Evolutionary conservation across 2,113 vertebrate species (phyloP).

Genomic region (Bos indicus): DNA sequence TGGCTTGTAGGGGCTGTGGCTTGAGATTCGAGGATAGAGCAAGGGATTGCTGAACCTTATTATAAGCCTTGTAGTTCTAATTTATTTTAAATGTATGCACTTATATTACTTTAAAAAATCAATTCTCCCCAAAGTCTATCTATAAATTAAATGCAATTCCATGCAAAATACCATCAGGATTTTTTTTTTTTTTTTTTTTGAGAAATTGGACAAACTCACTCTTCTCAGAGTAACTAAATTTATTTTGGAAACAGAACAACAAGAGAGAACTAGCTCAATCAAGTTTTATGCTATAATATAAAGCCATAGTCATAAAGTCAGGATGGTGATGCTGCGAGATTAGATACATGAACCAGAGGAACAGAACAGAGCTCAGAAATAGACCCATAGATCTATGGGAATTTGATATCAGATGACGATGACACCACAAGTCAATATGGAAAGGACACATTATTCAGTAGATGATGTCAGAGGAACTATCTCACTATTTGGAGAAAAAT

Average conservation of each 20-base stretch:
- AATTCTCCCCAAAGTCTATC: neutral
- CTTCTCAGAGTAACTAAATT: neutral
- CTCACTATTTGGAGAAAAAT: neutral
- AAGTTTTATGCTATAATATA: neutral
- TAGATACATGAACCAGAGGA: neutral
- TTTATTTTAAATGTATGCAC: neutral
- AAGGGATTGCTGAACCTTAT: neutral
- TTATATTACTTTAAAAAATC: neutral
- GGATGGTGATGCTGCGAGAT: neutral
- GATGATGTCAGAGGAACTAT: neutral
- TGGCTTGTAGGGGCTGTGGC: neutral
- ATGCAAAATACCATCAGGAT: neutral
- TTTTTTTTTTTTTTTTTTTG: neutral
- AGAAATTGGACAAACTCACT: neutral
- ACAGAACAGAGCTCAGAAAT: neutral
- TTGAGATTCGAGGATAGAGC: neutral
- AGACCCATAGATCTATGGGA: neutral
- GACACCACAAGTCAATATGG: neutral
- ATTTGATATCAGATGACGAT: neutral
- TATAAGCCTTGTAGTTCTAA: neutral
- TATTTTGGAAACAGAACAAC: neutral
- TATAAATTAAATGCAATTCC: neutral
- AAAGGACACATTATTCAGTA: neutral
- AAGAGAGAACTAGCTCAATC: neutral
- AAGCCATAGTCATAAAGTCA: neutral